Percentiles rank a stretch among this genome's conserved stretches.
Conservation (phyloP, 23 tunicate genomes). For the Halocynthia aurantium region DNA sequence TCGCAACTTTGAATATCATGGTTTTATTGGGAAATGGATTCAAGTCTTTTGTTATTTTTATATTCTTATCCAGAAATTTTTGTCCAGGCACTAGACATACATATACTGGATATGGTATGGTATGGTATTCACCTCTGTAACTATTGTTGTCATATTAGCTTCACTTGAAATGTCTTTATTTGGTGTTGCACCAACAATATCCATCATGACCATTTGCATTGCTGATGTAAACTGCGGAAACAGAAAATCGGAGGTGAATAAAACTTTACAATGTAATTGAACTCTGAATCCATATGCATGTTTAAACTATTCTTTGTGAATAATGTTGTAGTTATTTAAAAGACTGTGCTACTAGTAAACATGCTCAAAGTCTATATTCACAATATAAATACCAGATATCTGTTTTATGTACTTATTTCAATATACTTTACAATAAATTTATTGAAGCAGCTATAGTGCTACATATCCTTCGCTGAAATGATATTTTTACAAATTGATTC, state of each 20-base stretch:
- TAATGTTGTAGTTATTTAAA: no score
- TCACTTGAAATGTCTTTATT: conserved; percentile 32
- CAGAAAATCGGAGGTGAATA: neutral
- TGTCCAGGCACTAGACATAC: neutral
- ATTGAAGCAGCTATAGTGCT: neutral
- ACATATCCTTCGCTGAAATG: neutral
- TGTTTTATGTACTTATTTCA: neutral
- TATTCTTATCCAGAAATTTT: no score
- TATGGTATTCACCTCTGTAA: conserved; percentile 46
- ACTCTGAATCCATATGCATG: no score
- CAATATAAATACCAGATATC: no score
- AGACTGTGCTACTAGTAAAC: no score
- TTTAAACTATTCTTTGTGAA: no score
- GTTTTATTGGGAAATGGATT: no score
- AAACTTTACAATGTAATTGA: neutral
- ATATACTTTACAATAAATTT: neutral
- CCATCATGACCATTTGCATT: conserved; percentile 78
- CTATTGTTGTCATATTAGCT: conserved; percentile 67
- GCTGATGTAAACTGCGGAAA: conserved; percentile 42
- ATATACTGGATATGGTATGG: neutral
- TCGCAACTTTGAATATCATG: no score
- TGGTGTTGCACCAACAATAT: conserved; percentile 81
- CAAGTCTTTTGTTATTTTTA: no score
- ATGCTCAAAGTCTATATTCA: no score
- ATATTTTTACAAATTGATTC: neutral